Base-by-base conservation (phyloP, 2,797 vertebrate species). In the Hapalemur alaotrensis region DNA sequence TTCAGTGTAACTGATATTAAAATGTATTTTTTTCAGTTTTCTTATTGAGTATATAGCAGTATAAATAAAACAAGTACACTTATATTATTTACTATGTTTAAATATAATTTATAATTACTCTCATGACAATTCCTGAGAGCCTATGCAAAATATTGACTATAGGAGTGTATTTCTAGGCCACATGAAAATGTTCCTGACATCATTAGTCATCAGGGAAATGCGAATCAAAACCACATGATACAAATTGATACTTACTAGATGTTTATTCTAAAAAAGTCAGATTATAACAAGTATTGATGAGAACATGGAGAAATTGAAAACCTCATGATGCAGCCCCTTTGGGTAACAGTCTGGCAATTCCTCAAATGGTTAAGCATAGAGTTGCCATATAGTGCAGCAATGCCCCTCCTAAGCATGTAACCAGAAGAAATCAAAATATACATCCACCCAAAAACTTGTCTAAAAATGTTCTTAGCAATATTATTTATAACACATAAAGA, bases 331-430 rank as follows among this genome's bases (percentile, higher is more conserved):
- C 32, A 18, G 32, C 32, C 18, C 67, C 8, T 69, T 92, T 81
- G 46, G 30, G 46, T 70, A 80, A 84, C n/a, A 91, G 65, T 15
- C 32, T 65, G 32, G 63, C 52, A 75, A 52, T 38, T 86, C 61
- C 32, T 95, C 43, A 89, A 93, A 83, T 87, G 48, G 17, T 83
- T 95, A 69, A 93, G 14, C 67, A 43, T 69, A 93, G 38, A 57
- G 15, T 75, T 95, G 46, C 17, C 18, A 63, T 43, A 25, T 35
- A 25, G 1, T 61, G 6, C 28, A 80, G 4, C 30, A 90, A 23
- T 81, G 50, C 1, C 57, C 17, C 11, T 93, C 25, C 14, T 32
- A 70, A 7, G 23, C 61, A 59, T 86, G 35, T 69, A 81, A 75
- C 18, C 7, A 84, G 85, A 11, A 43, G 3, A 85, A 95, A 89